phyloP scores from a whole-genome alignment of 2,888 invertebrate genomes.

The Drosophila recens region DNA sequence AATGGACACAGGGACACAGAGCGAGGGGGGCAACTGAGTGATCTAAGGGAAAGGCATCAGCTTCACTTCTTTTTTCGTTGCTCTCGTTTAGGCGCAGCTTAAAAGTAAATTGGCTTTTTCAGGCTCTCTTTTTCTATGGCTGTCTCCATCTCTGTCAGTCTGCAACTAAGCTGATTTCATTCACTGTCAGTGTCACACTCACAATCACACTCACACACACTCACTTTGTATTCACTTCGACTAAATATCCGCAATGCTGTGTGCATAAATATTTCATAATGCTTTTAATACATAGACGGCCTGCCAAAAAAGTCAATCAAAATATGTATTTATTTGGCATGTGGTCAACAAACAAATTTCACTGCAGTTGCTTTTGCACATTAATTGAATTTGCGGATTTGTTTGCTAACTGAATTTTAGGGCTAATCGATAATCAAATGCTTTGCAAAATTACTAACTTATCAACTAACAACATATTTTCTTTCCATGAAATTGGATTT shows the following conservation, averaged over 20 bases:
- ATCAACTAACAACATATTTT: constrained; percentile 7
- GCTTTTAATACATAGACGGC: constrained; percentile 45
- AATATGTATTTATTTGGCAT: constrained; percentile 42
- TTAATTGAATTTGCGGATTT: constrained; percentile 44
- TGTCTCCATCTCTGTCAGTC: constrained; percentile 6
- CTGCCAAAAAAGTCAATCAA: constrained; percentile 24
- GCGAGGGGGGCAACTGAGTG: not conserved
- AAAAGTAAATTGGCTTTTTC: constrained; percentile 63
- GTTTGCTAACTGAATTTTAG: constrained; percentile 16
- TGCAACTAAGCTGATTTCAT: constrained; percentile 46
- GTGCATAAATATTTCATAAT: constrained; percentile 77
- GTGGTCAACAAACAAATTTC: constrained; percentile 23
- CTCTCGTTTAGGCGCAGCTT: constrained; percentile 52
- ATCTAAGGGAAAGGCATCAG: not conserved
- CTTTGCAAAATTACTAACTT: not conserved
- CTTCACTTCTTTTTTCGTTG: constrained; percentile 19
- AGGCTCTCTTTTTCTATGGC: not conserved
- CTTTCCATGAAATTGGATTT: constrained; percentile 13
- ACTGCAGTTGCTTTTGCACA: constrained; percentile 27
- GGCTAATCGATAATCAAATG: constrained; percentile 39
- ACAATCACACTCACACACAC: constrained; percentile 10
- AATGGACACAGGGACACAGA: not conserved
- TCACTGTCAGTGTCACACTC: constrained; percentile 35
- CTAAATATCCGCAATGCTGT: constrained; percentile 70
- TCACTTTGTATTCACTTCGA: constrained; percentile 35